phyloP scores from a whole-genome alignment of 2,888 invertebrate species.

The Ichneumoninae sp. region DNA sequence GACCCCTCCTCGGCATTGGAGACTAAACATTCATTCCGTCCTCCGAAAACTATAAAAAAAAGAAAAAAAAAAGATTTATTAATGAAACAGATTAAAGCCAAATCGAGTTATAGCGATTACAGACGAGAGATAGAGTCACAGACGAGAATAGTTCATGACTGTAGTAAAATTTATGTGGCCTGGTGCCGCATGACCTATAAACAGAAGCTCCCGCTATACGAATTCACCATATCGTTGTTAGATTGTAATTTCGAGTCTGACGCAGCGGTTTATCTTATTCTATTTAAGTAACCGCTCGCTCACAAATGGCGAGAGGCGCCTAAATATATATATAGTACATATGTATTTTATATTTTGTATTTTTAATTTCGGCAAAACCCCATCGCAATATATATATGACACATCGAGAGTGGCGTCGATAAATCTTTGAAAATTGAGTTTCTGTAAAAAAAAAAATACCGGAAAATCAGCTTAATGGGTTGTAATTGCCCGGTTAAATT shows the following conservation, averaged over 20 bases:
- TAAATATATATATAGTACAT: background rate
- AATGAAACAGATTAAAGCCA: slow-evolving; percentile 74
- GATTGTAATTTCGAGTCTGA: slow-evolving; percentile 52
- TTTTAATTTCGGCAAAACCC: too few species aligned
- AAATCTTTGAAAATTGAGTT: slow-evolving; percentile 6
- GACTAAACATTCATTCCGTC: background rate
- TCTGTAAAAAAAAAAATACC: background rate
- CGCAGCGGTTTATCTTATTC: slow-evolving; percentile 57
- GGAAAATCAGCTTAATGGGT: slow-evolving; percentile 11
- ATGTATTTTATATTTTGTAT: too few species aligned
- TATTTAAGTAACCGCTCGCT: slow-evolving; percentile 49
- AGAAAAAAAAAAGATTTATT: slow-evolving; percentile 40
- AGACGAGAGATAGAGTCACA: slow-evolving; percentile 69
- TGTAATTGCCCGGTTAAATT: slow-evolving; percentile 53
- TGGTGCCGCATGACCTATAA: slow-evolving; percentile 69
- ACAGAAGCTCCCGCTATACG: slow-evolving; percentile 55
- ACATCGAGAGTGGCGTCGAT: slow-evolving; percentile 15
- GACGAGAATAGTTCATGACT: slow-evolving; percentile 78
- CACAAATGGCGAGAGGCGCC: slow-evolving; percentile 6
- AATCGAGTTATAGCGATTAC: slow-evolving; percentile 70
- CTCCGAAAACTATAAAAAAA: slow-evolving; percentile 67
- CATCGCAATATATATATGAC: background rate
- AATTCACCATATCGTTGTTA: slow-evolving; percentile 62
- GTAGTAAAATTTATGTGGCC: slow-evolving; percentile 69
- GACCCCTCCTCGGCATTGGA: background rate